Conservation (phyloP, 1,140 invertebrate genomes). For the Teleogryllus occipitalis region DNA sequence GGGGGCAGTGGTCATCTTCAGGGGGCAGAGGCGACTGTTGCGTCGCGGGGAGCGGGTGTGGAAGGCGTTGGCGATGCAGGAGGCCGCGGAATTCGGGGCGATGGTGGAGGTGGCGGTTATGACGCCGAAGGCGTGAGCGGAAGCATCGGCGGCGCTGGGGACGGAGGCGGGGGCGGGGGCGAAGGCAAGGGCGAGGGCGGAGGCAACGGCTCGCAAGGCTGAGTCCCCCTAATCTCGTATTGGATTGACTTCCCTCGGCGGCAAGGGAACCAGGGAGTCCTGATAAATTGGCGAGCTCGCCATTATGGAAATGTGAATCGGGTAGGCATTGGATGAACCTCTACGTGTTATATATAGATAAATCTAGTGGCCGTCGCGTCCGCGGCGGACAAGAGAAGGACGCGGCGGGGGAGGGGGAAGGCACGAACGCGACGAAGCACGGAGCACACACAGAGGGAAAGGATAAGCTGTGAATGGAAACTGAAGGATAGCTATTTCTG, state of each 20-base stretch:
- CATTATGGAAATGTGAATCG: slow-evolving; percentile 1
- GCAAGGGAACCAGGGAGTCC: neutral
- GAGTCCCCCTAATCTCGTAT: neutral
- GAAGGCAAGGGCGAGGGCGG: too few species aligned
- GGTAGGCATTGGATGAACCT: neutral
- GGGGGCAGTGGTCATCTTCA: too few species aligned
- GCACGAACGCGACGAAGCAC: neutral
- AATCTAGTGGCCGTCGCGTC: neutral
- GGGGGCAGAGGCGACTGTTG: too few species aligned
- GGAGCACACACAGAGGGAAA: neutral
- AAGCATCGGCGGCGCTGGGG: neutral
- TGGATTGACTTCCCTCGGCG: neutral
- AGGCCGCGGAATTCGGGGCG: too few species aligned
- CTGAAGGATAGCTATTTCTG: neutral
- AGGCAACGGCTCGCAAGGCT: neutral
- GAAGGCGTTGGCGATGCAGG: too few species aligned
- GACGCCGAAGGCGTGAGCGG: neutral
- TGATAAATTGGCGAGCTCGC: neutral
- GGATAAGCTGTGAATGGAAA: neutral
- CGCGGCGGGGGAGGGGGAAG: neutral
- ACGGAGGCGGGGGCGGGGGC: too few species aligned
- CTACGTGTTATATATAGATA: slow-evolving; percentile 1
- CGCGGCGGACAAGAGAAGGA: neutral
- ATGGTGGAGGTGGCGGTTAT: too few species aligned
- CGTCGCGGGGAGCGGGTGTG: too few species aligned